Evolutionary conservation across 1,140 invertebrate species (phyloP), one percentile per base, ranked within the genome.

Genomic region (Platyura marginata): DNA sequence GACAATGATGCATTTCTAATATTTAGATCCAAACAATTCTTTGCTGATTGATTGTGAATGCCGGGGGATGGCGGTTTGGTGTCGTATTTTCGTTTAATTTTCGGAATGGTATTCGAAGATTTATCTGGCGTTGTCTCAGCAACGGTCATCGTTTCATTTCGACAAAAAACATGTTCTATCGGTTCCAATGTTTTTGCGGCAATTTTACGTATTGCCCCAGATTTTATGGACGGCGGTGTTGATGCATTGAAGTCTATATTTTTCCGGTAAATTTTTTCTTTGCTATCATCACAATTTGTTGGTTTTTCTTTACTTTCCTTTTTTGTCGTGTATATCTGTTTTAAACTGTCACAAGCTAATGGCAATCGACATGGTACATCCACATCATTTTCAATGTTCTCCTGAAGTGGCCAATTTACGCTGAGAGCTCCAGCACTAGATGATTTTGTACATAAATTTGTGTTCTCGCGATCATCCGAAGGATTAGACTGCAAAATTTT

Each of bases 21-120:
- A 18, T 11, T 36, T n/a, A 36, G 16, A 5, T 36, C 34, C 16
- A 36, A 18, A 36, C 5, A 11, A 6, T 5, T 5, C 16, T 29
- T 29, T 29, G 13, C 13, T 6, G 25, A 13, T 8, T 13, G 25
- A 29, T 16, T 4, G 49, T 23, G 48, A 9, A 11, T 23, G 32
- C 55, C 60, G 15, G 57, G 56, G 5, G 54, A 57, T 4, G 50
- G 39, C 6, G 47, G 41, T 35, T 47, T 45, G 3, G 50, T 50
- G 39, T 48, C 53, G 19, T 54, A 34, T 19, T 58, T 58, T 8
- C 56, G 44, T 18, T 52, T 54, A 10, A 57, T 57, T 32, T 52
- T 49, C 0, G 55, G 55, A 23, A 54, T 19, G 0, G 56, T 57
- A 19, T 57, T 57, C 11, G 55, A 53, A 39, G 46, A 40, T 32